Conservation (phyloP, 2,888 invertebrate genomes). For the Polyommatus icarus region DNA sequence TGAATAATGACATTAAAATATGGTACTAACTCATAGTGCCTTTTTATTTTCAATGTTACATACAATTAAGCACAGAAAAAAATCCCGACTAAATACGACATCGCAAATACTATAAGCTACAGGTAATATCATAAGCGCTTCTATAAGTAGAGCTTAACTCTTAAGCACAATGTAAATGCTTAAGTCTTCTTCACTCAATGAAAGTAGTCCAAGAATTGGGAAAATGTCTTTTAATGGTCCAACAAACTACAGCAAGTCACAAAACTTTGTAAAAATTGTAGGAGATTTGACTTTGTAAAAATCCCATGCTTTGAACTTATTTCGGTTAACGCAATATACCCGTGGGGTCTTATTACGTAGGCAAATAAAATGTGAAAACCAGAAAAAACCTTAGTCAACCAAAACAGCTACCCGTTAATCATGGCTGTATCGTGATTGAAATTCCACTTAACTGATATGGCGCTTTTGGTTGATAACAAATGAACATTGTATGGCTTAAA, state of each 20-base stretch:
- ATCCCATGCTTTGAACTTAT: too few relatives aligned
- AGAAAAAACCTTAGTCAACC: background rate
- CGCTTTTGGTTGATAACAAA: conserved; percentile 15
- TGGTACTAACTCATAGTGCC: too few relatives aligned
- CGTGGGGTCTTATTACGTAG: background rate
- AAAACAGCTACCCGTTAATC: background rate
- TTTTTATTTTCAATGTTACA: too few relatives aligned
- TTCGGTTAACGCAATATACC: background rate
- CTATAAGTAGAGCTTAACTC: too few relatives aligned
- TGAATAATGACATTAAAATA: too few relatives aligned
- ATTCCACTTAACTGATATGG: conserved; percentile 13
- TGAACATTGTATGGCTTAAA: conserved; percentile 4
- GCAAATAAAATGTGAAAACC: background rate
- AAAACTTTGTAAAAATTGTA: background rate
- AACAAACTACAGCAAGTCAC: background rate
- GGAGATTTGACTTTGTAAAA: background rate
- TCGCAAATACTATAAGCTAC: too few relatives aligned
- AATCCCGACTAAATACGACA: too few relatives aligned
- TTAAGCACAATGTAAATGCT: background rate
- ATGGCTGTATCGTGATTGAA: conserved; percentile 7
- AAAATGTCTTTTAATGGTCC: background rate
- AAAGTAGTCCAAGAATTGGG: background rate
- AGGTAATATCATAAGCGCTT: too few relatives aligned
- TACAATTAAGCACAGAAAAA: too few relatives aligned
- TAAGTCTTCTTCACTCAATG: background rate